Percentiles rank a stretch among this genome's conserved stretches.
Evolutionary conservation across 2,888 invertebrate species (phyloP).

Genomic region (Aporophyla lueneburgensis): DNA sequence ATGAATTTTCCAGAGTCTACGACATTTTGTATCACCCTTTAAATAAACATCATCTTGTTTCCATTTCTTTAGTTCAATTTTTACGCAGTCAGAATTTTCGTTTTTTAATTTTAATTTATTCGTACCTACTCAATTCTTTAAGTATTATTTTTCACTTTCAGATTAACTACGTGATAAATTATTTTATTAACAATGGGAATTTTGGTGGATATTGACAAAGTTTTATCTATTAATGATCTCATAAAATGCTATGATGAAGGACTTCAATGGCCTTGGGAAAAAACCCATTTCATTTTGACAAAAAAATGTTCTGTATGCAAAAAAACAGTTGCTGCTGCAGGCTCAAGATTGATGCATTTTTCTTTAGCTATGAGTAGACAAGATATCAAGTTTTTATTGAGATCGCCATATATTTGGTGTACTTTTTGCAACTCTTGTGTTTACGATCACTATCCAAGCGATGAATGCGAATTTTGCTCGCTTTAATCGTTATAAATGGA

Average conservation of each 20-base stretch:
- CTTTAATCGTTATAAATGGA: background rate
- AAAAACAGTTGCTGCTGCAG: constrained; percentile 16
- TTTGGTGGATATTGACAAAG: constrained; percentile 29
- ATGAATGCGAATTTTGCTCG: constrained; percentile 15
- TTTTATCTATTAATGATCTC: constrained; percentile 18
- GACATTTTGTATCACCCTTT: too few species aligned
- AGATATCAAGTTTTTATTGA: constrained; percentile 12
- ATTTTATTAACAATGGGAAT: constrained; percentile 14
- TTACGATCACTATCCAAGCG: constrained; percentile 18
- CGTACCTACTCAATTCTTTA: too few species aligned
- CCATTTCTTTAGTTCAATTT: too few species aligned
- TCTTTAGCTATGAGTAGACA: constrained; percentile 8
- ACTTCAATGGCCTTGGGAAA: constrained; percentile 22
- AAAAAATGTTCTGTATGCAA: constrained; percentile 26
- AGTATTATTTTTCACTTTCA: constrained; percentile 5
- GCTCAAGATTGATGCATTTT: constrained; percentile 13
- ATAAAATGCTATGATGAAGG: constrained; percentile 12
- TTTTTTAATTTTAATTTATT: background rate
- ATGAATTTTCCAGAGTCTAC: too few species aligned
- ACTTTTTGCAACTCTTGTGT: constrained; percentile 4
- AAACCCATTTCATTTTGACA: constrained; percentile 21
- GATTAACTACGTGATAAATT: background rate
- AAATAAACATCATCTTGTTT: too few species aligned
- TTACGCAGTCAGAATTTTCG: background rate
- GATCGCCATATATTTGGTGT: constrained; percentile 12